Conservation (phyloP, 2,797 vertebrate species). For the Pitangus sulphuratus region DNA sequence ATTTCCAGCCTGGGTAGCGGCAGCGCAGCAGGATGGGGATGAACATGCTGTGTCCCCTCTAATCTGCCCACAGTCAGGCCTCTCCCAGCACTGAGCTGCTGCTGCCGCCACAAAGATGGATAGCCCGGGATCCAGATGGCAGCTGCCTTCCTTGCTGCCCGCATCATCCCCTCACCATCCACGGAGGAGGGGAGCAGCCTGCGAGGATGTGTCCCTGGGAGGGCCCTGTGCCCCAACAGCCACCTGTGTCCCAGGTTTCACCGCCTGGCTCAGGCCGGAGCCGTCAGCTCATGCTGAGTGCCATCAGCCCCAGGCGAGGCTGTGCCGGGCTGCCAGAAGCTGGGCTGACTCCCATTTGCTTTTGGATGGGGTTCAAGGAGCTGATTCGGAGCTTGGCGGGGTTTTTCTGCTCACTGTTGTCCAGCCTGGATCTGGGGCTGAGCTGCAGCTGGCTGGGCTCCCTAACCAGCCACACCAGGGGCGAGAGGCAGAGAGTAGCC, state of each 20-base stretch:
- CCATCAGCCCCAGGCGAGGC: background rate
- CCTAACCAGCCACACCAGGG: background rate
- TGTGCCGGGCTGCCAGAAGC: background rate
- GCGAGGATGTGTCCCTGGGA: background rate
- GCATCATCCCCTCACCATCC: background rate
- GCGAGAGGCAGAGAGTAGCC: background rate
- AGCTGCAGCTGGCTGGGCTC: background rate
- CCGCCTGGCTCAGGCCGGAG: background rate
- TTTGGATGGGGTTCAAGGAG: conserved; percentile 15
- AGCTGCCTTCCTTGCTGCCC: background rate
- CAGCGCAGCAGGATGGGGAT: background rate
- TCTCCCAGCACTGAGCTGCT: background rate
- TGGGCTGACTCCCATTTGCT: background rate
- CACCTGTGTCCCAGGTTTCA: background rate
- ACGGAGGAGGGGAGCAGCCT: background rate
- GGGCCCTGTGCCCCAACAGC: background rate
- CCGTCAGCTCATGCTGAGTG: background rate
- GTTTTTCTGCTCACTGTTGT: background rate
- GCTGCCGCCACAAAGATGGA: background rate
- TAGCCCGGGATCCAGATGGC: background rate
- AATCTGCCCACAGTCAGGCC: conserved; percentile 41
- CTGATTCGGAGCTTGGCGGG: background rate
- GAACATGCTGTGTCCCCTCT: conserved; percentile 17
- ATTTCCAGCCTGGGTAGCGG: conserved; percentile 35
- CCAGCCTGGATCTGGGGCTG: background rate